Evolutionary conservation across 1,140 invertebrate genomes (phyloP), one percentile per base, ranked within the genome.

Genomic region (Ips nitidus): DNA sequence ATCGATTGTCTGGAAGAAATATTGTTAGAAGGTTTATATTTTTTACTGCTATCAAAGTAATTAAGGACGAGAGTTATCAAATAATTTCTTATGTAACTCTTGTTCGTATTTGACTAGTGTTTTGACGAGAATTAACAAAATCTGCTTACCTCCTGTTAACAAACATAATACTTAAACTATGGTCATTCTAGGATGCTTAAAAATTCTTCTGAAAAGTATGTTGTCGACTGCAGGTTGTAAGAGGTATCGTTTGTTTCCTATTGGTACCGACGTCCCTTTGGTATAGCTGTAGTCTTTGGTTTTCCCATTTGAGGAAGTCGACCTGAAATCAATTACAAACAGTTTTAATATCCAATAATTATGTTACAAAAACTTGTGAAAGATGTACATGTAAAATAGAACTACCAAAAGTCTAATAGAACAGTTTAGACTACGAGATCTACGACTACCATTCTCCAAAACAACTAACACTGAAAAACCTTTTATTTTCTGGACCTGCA

Each of bases 281-380:
- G 82, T 63, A 81, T 80, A 52, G 82, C 80, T 59, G 83, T 84
- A 70, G 83, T 83, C 72, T 82, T 83, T 73, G 82, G 82, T 60
- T 83, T 83, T 59, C 84, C 83, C 82, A 86, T 84, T 78, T 84
- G 83, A 41, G 84, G 84, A 62, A 86, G 81, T 69, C 84, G 80
- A 70, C 84, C 84, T 84, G 74, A 66, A 61, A 57, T 22, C 22
- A 22, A 22, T 22, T 22, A 22, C 22, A 22, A 22, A 22, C 22
- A 22, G 50, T 50, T 1, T 8, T 50, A 8, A 8, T 50, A 8
- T 50, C 45, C n/a, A 47, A 50, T 50, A 22, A 2, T 8, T 8
- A 50, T 8, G 53, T 66, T 6, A 45, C 1, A 36, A 64, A 41
- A 58, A 42, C 7, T 57, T 47, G 1, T 41, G 40, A 37, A 37